These are phyloP conservation scores for Styela clava DNA, from an alignment of 23 tunicate species.

Conservation along the genomic window DNA sequence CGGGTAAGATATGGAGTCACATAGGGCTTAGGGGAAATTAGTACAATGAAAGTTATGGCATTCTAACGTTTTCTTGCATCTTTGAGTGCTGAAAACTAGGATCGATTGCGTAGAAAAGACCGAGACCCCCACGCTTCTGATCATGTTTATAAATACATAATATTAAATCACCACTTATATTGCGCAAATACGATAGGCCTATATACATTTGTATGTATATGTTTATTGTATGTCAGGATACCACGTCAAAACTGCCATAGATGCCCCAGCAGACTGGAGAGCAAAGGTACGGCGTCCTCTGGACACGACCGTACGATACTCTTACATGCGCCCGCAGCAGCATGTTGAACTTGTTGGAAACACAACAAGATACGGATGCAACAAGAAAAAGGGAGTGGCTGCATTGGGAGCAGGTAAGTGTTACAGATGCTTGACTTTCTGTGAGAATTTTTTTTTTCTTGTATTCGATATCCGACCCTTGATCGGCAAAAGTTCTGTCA, in stretches of 20 bases:
- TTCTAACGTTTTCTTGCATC: too few species aligned
- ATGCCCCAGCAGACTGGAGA: constrained; percentile 77
- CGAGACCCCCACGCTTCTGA: too few species aligned
- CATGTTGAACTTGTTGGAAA: constrained; percentile 55
- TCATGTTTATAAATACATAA: too few species aligned
- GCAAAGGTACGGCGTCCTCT: constrained; percentile 39
- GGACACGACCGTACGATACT: constrained; percentile 52
- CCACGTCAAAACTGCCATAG: constrained; percentile 77
- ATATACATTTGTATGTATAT: too few species aligned
- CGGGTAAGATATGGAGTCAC: too few species aligned
- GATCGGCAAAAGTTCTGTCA: neutral
- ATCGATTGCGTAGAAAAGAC: too few species aligned
- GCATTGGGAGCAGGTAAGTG: constrained; percentile 82
- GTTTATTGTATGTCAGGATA: constrained; percentile 65
- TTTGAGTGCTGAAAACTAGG: too few species aligned
- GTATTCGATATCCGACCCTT: neutral
- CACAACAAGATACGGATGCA: constrained; percentile 86
- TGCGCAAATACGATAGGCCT: too few species aligned
- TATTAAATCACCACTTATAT: too few species aligned
- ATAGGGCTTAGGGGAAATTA: too few species aligned
- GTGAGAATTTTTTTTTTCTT: neutral
- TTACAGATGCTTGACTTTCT: neutral
- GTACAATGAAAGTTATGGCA: too few species aligned
- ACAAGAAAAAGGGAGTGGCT: constrained; percentile 49
- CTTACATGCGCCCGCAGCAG: constrained; percentile 52